Conservation (phyloP, 2,888 invertebrate species). For the Perizoma flavofasciatum region DNA sequence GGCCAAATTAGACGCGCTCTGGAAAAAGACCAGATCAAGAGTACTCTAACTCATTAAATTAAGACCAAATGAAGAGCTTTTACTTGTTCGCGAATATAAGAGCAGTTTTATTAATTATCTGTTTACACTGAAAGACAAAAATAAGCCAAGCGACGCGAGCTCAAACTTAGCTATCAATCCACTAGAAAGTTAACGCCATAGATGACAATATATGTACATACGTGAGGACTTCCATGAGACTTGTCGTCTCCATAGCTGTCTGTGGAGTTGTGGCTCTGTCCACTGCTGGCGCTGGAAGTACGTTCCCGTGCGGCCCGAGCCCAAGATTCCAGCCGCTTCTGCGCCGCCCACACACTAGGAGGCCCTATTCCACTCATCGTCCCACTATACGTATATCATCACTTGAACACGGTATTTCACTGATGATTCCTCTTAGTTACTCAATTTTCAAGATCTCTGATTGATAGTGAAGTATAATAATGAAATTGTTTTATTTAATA, state of each 20-base stretch:
- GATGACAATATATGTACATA: constrained; percentile 50
- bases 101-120: too few species aligned
- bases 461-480: neutral
- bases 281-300: constrained; percentile 81
- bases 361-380: constrained; percentile 88
- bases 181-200: too few species aligned
- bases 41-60: too few species aligned
- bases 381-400: constrained; percentile 43
- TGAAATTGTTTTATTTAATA: too few species aligned
- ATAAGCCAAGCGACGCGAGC: too few species aligned
- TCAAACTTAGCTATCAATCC: too few species aligned
- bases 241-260: constrained; percentile 81
- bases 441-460: neutral
- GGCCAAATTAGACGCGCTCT: too few species aligned
- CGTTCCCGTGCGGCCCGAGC: constrained; percentile 89
- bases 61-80: too few species aligned
- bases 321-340: constrained; percentile 90
- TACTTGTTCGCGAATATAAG: too few species aligned
- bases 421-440: neutral
- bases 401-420: constrained; percentile 35
- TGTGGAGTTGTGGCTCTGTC: constrained; percentile 82
- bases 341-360: constrained; percentile 90
- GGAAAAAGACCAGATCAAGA: too few species aligned
- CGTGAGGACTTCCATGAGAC: constrained; percentile 73
- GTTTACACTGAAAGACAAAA: too few species aligned